Conservation (phyloP, 2,888 invertebrate genomes). For the Ecdyonurus torrentis region DNA sequence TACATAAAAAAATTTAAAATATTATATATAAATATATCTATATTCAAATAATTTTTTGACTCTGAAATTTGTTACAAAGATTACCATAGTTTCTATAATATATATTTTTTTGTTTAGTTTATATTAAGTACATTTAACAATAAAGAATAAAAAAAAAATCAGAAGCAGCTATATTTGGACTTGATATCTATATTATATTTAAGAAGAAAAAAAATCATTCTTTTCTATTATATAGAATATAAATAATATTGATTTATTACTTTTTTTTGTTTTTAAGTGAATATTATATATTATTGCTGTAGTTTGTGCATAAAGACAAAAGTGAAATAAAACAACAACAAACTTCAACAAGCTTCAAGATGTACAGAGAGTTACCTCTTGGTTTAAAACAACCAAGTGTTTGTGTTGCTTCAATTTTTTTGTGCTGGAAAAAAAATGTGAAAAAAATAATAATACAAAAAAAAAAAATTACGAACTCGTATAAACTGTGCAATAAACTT, state of each 20-base stretch:
- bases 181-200: background rate
- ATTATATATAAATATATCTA: too few relatives aligned
- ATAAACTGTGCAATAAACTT: background rate
- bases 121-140: background rate
- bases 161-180: background rate
- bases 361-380: background rate
- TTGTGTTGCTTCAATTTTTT: too few relatives aligned
- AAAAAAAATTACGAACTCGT: too few relatives aligned
- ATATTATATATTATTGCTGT: background rate
- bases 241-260: background rate
- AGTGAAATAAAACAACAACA: too few relatives aligned
- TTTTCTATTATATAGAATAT: background rate
- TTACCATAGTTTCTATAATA: slow-evolving; percentile 1
- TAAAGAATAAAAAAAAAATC: background rate
- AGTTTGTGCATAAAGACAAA: background rate
- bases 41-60: background rate
- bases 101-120: slow-evolving; percentile 1
- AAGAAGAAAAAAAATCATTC: too few relatives aligned
- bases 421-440: background rate
- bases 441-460: too few relatives aligned
- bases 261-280: background rate
- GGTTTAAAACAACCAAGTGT: too few relatives aligned
- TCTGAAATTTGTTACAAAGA: slow-evolving; percentile 2
- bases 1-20: background rate
- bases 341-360: background rate